A percentile compares a stretch with the other conserved stretches of the same genome.
Evolutionary conservation across 2,797 vertebrate species (phyloP).

Genomic region (Emydoidea blandingii): DNA sequence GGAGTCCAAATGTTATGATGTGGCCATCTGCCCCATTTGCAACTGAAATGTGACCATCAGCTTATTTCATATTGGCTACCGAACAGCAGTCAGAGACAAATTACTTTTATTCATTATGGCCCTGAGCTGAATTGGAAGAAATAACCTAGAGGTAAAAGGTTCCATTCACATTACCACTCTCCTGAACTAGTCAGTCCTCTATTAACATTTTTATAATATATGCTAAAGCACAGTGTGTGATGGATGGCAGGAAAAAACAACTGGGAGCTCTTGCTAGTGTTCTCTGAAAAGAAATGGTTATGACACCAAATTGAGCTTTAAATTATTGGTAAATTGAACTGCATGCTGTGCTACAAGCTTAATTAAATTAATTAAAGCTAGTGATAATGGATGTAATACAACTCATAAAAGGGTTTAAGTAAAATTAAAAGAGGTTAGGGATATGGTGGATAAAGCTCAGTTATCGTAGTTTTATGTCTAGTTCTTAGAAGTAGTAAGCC

Average conservation of each 20-base stretch:
- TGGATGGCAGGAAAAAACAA: conserved; percentile 21
- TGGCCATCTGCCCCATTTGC: neutral
- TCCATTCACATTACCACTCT: neutral
- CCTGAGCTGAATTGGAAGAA: neutral
- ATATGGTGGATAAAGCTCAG: conserved; percentile 8
- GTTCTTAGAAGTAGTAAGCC: neutral
- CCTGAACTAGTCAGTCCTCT: conserved; percentile 18
- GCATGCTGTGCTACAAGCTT: conserved; percentile 31
- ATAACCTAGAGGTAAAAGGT: neutral
- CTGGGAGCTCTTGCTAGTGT: conserved; percentile 5
- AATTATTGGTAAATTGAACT: conserved; percentile 44
- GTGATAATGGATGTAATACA: conserved; percentile 23
- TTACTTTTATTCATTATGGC: neutral
- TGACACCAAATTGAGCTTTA: conserved; percentile 5
- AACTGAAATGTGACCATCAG: neutral
- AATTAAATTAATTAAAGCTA: conserved; percentile 71
- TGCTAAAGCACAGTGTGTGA: conserved; percentile 32
- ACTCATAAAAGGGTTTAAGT: neutral
- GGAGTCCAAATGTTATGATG: neutral
- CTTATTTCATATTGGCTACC: neutral
- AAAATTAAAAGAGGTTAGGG: neutral
- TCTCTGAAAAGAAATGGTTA: conserved; percentile 1
- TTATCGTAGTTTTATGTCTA: conserved; percentile 5
- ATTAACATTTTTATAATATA: conserved; percentile 31
- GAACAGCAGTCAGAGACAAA: conserved; percentile 5